Evolutionary conservation across 2,888 invertebrate genomes (phyloP), one percentile per base, ranked within the genome.

Genomic region (Oligia latruncula): DNA sequence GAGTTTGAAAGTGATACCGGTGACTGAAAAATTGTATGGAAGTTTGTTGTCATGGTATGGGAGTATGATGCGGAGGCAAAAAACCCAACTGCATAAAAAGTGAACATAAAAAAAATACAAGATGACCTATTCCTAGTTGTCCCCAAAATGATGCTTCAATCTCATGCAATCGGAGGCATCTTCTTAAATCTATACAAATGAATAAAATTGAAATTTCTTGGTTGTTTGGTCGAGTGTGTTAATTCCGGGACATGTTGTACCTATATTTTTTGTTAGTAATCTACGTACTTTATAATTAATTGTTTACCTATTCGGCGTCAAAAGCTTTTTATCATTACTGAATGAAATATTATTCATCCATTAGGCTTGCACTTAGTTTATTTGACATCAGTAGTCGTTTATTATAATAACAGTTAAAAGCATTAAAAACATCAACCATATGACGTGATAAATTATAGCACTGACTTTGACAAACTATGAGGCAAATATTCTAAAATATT

Each of bases 381-480:
- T 77, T 84, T 65, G 70, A 72, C 74, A 70, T 55, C 35, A 67
- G 35, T 52, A 73, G 79, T 73, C n/a, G 58, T 49, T 43, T n/a
- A 58, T 60, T 9, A 71, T 60, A 71, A 77, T 23, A 67, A 55
- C 23, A 11, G 40, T 43, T 67, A 67, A 77, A 77, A 76, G 68
- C 60, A 77, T 66, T 68, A 46, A 71, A 78, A 58, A 74, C 49
- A 67, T 9, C 43, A 78, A 82, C 58, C 72, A 20, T 46, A 66
- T 29, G 40, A 65, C 23, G 64, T 85, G 74, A 84, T 82, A 66
- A 78, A 85, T 85, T 40, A 72, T 65, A 4, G 29, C 11, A 35
- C 8, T 68, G 77, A 81, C 71, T 72, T 66, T 85, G 74, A 85
- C 17, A 65, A 84, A 77, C 71, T 81, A 74, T 58, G 15, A 29